Evolutionary conservation across 2,113 vertebrate genomes (phyloP).

Genomic region (Prunella fulvescens): DNA sequence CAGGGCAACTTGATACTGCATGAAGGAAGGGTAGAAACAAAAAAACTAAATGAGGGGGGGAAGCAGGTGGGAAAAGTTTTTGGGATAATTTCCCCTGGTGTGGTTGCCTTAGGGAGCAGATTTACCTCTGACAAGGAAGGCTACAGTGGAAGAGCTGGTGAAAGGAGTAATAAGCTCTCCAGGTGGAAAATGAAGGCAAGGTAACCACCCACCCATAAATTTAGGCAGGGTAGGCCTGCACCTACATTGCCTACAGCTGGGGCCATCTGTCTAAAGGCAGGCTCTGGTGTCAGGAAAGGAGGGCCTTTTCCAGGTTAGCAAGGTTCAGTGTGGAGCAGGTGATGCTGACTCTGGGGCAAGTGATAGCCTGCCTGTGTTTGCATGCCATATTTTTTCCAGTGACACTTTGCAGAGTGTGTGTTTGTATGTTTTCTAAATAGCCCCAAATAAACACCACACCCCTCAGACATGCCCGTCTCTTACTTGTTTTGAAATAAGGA

Average conservation of each 20-base stretch:
- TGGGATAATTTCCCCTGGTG: background rate
- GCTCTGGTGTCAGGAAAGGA: background rate
- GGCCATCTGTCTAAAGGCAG: background rate
- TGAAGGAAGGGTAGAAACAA: background rate
- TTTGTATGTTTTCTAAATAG: background rate
- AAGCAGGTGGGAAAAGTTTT: background rate
- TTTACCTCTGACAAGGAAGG: background rate
- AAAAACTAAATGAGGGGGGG: rapidly evolving
- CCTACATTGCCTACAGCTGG: background rate
- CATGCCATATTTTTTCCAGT: conserved; percentile 5
- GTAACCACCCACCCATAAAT: conserved; percentile 8
- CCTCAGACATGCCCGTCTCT: background rate
- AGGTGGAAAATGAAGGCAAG: background rate
- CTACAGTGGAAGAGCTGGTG: background rate
- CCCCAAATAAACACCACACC: background rate
- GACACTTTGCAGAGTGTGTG: background rate
- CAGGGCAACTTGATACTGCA: rapidly evolving
- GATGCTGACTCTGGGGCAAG: background rate
- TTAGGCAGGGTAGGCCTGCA: background rate
- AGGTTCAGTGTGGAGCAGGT: conserved; percentile 11
- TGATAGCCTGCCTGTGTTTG: background rate
- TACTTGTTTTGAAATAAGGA: background rate
- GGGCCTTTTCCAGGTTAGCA: background rate
- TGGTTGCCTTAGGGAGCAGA: background rate
- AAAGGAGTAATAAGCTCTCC: background rate